Evolutionary conservation across 2,888 invertebrate species (phyloP).

Genomic region (Fragum whitleyi): DNA sequence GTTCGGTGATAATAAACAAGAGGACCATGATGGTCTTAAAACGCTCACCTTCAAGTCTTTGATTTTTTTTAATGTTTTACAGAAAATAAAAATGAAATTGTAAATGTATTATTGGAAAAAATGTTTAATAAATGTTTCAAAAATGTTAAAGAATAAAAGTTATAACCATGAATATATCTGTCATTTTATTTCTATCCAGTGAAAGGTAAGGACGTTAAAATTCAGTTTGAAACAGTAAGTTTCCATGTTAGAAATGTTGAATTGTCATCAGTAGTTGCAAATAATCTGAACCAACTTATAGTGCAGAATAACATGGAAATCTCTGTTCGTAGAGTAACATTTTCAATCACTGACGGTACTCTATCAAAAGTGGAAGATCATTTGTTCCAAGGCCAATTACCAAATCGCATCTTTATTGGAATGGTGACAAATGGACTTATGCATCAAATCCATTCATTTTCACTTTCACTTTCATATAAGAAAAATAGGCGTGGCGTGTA

Average conservation of each 20-base stretch:
- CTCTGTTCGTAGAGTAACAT: constrained; percentile 12
- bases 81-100: neutral
- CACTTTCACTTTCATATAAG: neutral
- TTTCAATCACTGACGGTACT: neutral
- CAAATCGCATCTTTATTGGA: constrained; percentile 15
- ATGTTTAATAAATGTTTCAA: neutral
- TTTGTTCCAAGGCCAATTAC: constrained; percentile 33
- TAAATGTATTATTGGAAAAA: too few relatives aligned
- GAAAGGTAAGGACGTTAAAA: neutral
- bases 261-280: constrained; percentile 6
- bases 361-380: constrained; percentile 23
- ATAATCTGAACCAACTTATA: constrained; percentile 6
- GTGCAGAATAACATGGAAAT: constrained; percentile 5
- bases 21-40: too few relatives aligned
- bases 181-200: neutral
- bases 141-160: too few relatives aligned
- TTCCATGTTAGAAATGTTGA: constrained; percentile 15
- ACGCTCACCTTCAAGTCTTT: too few relatives aligned
- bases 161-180: too few relatives aligned
- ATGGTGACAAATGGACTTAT: neutral
- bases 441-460: constrained; percentile 6
- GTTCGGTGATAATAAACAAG: too few relatives aligned
- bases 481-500: too few relatives aligned
- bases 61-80: too few relatives aligned
- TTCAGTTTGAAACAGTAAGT: constrained; percentile 5